Base-by-base conservation (phyloP, 2,113 vertebrate genomes). In the Colaptes auratus region DNA sequence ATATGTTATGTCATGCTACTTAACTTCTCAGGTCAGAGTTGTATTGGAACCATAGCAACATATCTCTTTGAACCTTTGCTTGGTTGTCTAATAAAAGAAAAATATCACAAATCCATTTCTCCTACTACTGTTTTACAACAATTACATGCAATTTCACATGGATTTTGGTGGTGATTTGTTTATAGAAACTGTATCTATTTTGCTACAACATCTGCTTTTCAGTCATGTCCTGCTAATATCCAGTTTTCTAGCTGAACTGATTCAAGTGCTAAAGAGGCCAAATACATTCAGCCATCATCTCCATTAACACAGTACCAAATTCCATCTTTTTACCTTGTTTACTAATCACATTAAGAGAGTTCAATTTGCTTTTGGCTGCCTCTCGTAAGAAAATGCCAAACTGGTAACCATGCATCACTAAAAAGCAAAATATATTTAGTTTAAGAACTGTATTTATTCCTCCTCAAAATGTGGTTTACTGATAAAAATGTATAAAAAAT, bases 401-500 rank as follows among this genome's bases (percentile, higher is more conserved):
- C 27, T 50, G 30, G 7, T 66, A 82, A 58, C 9, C 33, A 19
- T 18, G 8, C 3, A 4, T 88, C 63, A 90, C 7, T 77, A 60
- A 79, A 76, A 83, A 82, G 7, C 60, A 58, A 90, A 94, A 92
- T 69, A 76, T 20, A 2, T 17, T 83, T 89, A 31, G 8, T 50
- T 95, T 91, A 75, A n/a, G 55, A 86, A 59, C 63, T 33, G 16
- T 9, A 65, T 81, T 58, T 74, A 56, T 82, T 91, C 46, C 31
- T 90, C 50, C 10, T 80, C 28, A 50, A 89, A 93, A 90, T 50
- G 5, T 64, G 8, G 77, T 95, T 90, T 95, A 10, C 53, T 94
- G 70, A 92, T 95, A 56, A 92, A 90, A 96, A 86, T 56, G 61
- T n/a, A 91, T 12, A 92, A 63, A 27, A 11, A 19, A 96, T 87